Evolutionary conservation across 2,797 vertebrate species (phyloP).

Genomic region (Schizothorax lantsangensis): DNA sequence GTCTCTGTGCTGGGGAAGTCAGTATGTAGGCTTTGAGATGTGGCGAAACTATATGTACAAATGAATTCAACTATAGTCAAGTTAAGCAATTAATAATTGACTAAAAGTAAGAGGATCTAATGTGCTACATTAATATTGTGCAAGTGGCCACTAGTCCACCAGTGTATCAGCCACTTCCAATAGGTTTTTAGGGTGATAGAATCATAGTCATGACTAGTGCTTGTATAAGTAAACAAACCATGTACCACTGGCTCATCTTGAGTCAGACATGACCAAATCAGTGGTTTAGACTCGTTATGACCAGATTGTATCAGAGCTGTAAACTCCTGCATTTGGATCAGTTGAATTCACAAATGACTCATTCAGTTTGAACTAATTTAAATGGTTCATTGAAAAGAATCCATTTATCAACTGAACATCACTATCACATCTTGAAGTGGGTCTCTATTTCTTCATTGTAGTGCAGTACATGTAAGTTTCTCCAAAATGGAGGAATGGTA

Average conservation of each 20-base stretch:
- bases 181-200: not conserved
- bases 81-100: not conserved
- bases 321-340: not conserved
- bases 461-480: not conserved
- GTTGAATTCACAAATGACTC: not conserved
- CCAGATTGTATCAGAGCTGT: not conserved
- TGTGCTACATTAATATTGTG: not conserved
- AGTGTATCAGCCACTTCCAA: not conserved
- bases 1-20: not conserved
- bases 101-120: not conserved
- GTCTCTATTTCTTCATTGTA: not conserved
- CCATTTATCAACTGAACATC: not conserved
- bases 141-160: not conserved
- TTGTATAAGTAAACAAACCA: not conserved
- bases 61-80: not conserved
- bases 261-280: not conserved
- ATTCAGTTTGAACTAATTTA: not conserved
- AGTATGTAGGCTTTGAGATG: conserved; percentile 5
- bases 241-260: not conserved
- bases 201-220: not conserved
- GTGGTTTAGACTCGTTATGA: not conserved
- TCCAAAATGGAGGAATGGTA: not conserved
- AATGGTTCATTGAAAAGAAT: not conserved
- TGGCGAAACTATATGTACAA: not conserved
- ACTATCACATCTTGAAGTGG: not conserved